Conservation (phyloP, 2,888 invertebrate genomes). For the Nasonovia ribisnigri region DNA sequence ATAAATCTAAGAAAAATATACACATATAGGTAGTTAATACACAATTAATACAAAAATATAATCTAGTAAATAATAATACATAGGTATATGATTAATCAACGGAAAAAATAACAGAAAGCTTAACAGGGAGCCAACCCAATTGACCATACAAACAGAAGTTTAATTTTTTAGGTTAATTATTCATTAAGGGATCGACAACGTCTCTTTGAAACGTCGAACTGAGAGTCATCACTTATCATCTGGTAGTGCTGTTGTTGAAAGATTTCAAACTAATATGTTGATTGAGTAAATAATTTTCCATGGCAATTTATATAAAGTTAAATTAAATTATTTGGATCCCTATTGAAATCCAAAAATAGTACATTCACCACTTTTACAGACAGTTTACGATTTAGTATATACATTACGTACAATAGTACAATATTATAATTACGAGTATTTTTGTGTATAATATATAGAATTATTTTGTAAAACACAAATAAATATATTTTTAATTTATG, state of each 20-base stretch:
- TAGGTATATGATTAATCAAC: not conserved
- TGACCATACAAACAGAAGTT: not conserved
- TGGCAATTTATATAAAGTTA: not conserved
- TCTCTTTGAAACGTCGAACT: not conserved
- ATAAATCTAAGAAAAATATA: not conserved
- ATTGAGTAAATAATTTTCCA: not conserved
- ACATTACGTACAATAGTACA: not conserved
- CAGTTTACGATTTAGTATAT: not conserved
- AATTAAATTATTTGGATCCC: not conserved
- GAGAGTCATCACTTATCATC: not conserved
- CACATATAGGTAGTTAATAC: not conserved
- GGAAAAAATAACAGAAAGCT: not conserved
- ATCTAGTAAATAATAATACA: not conserved
- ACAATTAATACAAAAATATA: not conserved
- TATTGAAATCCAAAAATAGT: not conserved
- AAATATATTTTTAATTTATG: no score
- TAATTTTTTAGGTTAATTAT: not conserved
- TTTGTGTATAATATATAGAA: not conserved
- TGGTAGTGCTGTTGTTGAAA: not conserved
- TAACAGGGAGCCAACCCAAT: not conserved
- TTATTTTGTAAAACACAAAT: no score
- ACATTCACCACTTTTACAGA: not conserved
- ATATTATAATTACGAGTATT: not conserved
- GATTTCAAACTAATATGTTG: not conserved
- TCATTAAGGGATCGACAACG: not conserved